Evolutionary conservation across 92 coral and sea anemone genomes (phyloP), one percentile per base, ranked within the genome.

Genomic region (Actinostola sp.): DNA sequence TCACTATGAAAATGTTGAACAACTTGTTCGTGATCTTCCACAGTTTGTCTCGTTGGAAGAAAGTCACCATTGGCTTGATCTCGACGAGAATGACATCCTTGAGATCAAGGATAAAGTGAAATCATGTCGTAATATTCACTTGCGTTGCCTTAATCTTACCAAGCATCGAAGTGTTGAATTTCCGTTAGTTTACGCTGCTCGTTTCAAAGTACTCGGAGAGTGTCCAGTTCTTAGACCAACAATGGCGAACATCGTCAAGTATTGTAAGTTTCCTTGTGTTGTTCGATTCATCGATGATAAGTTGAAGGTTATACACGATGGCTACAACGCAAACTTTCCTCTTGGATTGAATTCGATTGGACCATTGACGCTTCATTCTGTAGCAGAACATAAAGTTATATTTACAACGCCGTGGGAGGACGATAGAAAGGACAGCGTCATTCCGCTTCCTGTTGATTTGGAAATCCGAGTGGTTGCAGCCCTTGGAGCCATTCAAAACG

Each of bases 11-110:
- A 84, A 53, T 36, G 93, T 80, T 3, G 75, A 71, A 14, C 81
- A 80, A 1, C 69, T 88, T 15, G 66, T 75, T 6, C 44, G 21
- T 11, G 77, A 38, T 10, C 77, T 88, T 27, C 89, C 93, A 17
- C 68, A 57, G 11, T 79, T 34, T 58, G 89, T 84, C 16, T 75
- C 83, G 5, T 60, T 77, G 23, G 49, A 12, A 0, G 31, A 61
- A n/a, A 34, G 42, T 20, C 70, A 59, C 17, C 70, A 49, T 1
- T 73, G 61, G 46, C 56, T 73, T 12, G 30, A 46, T 28, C 15
- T 73, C 43, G 38, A 62, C 7, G 66, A 28, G 8, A 46, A 30
- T 26, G 79, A 73, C 9, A 36, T 61, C 20, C 44, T 73, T 2
- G 66, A 60, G 26, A 11, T 73, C 6, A 42, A 32, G 21, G 61